Percentiles rank a stretch among this genome's conserved stretches.
Conservation (phyloP, 2,888 invertebrate species). For the Caenorhabditis virilis region DNA sequence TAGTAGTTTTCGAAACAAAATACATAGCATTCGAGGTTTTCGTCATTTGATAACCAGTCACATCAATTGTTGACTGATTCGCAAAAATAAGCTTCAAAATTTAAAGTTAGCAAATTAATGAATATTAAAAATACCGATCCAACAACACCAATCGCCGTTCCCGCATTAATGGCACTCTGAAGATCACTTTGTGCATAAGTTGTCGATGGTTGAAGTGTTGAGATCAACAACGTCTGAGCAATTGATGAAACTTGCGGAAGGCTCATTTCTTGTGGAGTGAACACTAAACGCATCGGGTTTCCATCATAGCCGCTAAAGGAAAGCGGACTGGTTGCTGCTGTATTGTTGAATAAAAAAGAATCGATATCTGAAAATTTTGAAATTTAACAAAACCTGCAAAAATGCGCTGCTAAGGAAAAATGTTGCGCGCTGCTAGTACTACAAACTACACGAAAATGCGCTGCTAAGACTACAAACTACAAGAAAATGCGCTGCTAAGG, state of each 20-base stretch:
- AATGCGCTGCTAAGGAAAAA: too few species aligned
- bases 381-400: too few species aligned
- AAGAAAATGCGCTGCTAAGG: too few species aligned
- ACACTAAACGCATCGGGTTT: slow-evolving; percentile 17
- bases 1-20: slow-evolving; percentile 1
- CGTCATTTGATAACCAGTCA: slow-evolving; percentile 17
- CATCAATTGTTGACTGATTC: slow-evolving; percentile 23
- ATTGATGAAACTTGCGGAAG: slow-evolving; percentile 22
- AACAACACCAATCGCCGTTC: not conserved
- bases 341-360: slow-evolving; percentile 9
- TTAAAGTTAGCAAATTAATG: too few species aligned
- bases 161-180: not conserved
- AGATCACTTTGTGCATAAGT: not conserved
- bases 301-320: slow-evolving; percentile 6
- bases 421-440: too few species aligned
- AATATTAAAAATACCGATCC: too few species aligned
- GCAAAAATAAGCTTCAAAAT: too few species aligned
- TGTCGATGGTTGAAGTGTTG: slow-evolving; percentile 22
- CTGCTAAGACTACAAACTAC: too few species aligned
- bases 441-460: too few species aligned
- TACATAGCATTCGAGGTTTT: slow-evolving; percentile 11
- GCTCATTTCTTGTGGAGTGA: slow-evolving; percentile 19
- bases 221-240: slow-evolving; percentile 16
- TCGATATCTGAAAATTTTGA: slow-evolving; percentile 21
- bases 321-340: slow-evolving; percentile 8